phyloP scores from a whole-genome alignment of 2,797 vertebrate species.

The Gastrophryne carolinensis region DNA sequence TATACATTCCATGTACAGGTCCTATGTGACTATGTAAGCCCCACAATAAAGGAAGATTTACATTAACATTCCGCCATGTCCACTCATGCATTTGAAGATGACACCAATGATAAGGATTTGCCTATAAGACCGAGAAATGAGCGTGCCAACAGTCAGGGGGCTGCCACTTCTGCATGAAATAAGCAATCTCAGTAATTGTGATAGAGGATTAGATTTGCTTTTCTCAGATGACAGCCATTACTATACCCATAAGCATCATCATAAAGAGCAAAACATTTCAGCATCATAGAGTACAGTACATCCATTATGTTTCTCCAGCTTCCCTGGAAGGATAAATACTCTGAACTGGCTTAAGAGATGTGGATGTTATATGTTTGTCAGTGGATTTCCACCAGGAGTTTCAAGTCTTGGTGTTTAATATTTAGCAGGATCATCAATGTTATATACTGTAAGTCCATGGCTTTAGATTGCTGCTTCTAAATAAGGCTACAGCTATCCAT shows the following conservation, averaged over 20 bases:
- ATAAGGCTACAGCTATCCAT: too few relatives aligned
- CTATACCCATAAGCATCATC: neutral
- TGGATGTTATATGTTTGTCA: neutral
- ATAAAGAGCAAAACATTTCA: neutral
- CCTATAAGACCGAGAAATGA: conserved; percentile 9
- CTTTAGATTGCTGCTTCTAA: too few relatives aligned
- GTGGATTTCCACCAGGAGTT: neutral
- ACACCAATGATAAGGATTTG: neutral
- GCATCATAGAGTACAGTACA: neutral
- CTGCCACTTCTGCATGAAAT: conserved; percentile 13
- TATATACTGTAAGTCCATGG: conserved; percentile 5
- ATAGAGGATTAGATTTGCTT: neutral
- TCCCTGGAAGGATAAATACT: neutral
- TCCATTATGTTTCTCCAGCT: neutral
- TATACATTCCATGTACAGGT: conserved; percentile 7
- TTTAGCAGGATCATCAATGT: conserved; percentile 25
- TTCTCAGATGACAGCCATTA: neutral
- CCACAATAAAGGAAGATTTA: conserved; percentile 18
- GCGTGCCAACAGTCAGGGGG: neutral
- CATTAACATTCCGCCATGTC: conserved; percentile 17
- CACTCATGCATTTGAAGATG: conserved; percentile 28
- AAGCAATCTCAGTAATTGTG: neutral
- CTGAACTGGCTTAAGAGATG: neutral
- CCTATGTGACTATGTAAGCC: neutral
- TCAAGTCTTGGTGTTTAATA: neutral